Evolutionary conservation across 2,113 vertebrate species (phyloP).

Genomic region (Emydocephalus ijimae): DNA sequence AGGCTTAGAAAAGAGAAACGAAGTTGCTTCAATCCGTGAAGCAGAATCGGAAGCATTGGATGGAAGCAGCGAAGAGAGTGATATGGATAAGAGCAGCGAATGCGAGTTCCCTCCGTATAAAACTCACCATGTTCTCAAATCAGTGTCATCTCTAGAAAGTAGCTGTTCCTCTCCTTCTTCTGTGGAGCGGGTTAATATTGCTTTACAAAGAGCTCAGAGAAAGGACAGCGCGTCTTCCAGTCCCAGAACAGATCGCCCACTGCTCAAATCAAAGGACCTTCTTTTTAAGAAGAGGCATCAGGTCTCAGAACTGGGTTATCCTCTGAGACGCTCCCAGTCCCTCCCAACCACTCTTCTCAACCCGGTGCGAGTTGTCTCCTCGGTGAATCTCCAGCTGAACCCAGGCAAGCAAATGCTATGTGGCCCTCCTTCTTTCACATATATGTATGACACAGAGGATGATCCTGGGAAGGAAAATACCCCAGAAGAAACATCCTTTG

Average conservation of each 20-base stretch:
- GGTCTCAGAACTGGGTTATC: constrained; percentile 64
- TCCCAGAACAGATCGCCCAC: constrained; percentile 57
- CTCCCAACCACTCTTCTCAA: constrained; percentile 79
- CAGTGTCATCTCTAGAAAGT: constrained; percentile 52
- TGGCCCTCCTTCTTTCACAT: constrained; percentile 81
- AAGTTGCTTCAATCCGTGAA: constrained; percentile 22
- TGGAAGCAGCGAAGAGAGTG: constrained; percentile 57
- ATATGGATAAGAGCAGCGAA: constrained; percentile 53
- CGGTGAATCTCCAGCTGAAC: constrained; percentile 84
- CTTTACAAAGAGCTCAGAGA: constrained; percentile 78
- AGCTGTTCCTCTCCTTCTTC: constrained; percentile 23
- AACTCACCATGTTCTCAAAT: constrained; percentile 75
- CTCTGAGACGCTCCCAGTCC: constrained; percentile 86
- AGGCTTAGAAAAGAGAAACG: constrained; percentile 24
- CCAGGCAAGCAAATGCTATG: constrained; percentile 76
- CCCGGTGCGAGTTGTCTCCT: constrained; percentile 85
- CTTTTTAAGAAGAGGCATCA: constrained; percentile 66
- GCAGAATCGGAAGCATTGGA: constrained; percentile 45
- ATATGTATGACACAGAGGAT: constrained; percentile 71
- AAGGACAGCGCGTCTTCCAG: constrained; percentile 53
- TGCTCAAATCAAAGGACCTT: constrained; percentile 69
- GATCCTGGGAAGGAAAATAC: constrained; percentile 43
- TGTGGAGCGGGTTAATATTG: constrained; percentile 65
- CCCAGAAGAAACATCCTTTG: constrained; percentile 14
- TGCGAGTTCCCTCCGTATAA: constrained; percentile 72